Evolutionary conservation across 2,888 invertebrate species (phyloP), one percentile per base, ranked within the genome.

Genomic region (Eupeodes luniger): DNA sequence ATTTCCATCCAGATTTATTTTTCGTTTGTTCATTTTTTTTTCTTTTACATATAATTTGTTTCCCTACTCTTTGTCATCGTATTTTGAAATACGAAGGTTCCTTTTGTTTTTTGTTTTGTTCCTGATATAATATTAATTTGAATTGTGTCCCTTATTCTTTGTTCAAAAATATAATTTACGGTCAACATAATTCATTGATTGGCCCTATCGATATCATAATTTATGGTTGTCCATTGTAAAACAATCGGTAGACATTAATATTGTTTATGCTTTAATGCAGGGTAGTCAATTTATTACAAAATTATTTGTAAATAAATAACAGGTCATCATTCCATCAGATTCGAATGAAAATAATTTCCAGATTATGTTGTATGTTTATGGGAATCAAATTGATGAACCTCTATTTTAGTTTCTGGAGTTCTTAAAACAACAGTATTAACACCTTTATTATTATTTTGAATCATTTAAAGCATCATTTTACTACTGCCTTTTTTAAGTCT

Each of bases 221-320:
- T 74, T 66, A 66, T 67, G 53, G 34, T 66, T 16, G 59, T 61
- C 72, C 70, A 75, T 84, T 69, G 40, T 9, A 70, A 59, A 81
- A 72, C 16, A 79, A 79, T 84, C 61, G 75, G 19, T 16, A 34
- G 40, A 72, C 76, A 82, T 82, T 66, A 49, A 81, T 76, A 72
- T 81, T 67, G 61, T 47, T 49, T n/a, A 40, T 36, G n/a, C 36
- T 66, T 70, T 79, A 69, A 61, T 61, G 59, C 66, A 81, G 70
- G 76, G 11, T 61, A 77, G 34, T 67, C 11, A n/a, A 49, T 82
- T 77, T 82, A 51, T 72, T 70, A 66, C 82, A 59, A 49, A 51
- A 64, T 59, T 69, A 77, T 82, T 77, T 81, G 67, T 69, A 47
- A 69, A 55, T 76, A 62, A 76, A 40, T 40, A 40, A 27, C 27